Percentiles rank a stretch among this genome's conserved stretches.
Conservation (phyloP, 92 coral and sea anemone genomes). For the Epizoanthus illoricatus region DNA sequence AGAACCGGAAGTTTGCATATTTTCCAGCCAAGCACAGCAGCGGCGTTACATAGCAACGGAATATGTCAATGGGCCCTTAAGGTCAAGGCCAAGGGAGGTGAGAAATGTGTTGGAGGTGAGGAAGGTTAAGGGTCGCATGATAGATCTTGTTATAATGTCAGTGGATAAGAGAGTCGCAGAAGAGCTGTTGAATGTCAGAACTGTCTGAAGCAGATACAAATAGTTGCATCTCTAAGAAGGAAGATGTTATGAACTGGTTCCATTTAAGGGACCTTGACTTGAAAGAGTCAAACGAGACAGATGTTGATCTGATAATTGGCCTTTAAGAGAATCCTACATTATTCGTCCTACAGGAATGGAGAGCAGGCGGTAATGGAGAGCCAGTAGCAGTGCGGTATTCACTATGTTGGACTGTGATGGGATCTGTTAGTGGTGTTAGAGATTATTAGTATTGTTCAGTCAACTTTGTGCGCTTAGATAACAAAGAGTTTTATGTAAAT, state of each 20-base stretch:
- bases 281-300: background rate
- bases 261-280: background rate
- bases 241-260: too few species aligned
- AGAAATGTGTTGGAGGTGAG: too few species aligned
- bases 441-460: background rate
- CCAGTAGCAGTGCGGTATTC: constrained; percentile 1
- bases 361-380: constrained; percentile 25
- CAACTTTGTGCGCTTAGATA: constrained; percentile 29
- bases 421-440: constrained; percentile 42
- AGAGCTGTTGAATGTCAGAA: constrained; percentile 4
- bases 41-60: too few species aligned
- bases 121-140: background rate
- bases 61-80: too few species aligned
- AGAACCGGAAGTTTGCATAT: too few species aligned
- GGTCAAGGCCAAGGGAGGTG: too few species aligned
- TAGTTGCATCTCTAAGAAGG: too few species aligned
- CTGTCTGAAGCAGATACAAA: background rate
- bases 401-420: constrained; percentile 58
- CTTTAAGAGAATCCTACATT: constrained; percentile 48
- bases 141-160: constrained; percentile 6
- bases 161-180: background rate
- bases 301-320: constrained; percentile 45
- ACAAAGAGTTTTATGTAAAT: constrained; percentile 31
- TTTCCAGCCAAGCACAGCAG: too few species aligned
- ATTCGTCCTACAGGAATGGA: constrained; percentile 38